A percentile compares a stretch with the other conserved stretches of the same genome.
These are phyloP conservation scores for western clawed frog (Xenopus tropicalis) DNA, from an alignment of 2,113 vertebrate genomes.

Conservation along the genomic window UCB_Xtro_10.0 CM004443.2:33633001-33633500, in stretches of 20 bases:
- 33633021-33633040: no score
- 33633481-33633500: conserved; percentile 43
- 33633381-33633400: conserved; percentile 37
- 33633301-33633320: conserved; percentile 38
- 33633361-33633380: conserved; percentile 40
- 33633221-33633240: neutral
- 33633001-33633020: no score
- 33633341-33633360: conserved; percentile 40
- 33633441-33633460: conserved; percentile 39
- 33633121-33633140: no score
- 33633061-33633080: no score
- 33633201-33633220: neutral
- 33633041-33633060: no score
- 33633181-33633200: neutral
- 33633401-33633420: conserved; percentile 42
- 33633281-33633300: conserved; percentile 29
- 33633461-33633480: conserved; percentile 40
- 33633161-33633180: no score
- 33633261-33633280: conserved; percentile 10
- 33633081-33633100: no score
- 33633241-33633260: neutral
- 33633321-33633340: conserved; percentile 41
- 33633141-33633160: no score
- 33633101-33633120: no score
- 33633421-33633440: conserved; percentile 42